These are phyloP conservation scores for Aphrocallistes beatrix DNA, from an alignment of 37 sponge, comb jelly and placozoan species.

Conservation along the genomic window DNA sequence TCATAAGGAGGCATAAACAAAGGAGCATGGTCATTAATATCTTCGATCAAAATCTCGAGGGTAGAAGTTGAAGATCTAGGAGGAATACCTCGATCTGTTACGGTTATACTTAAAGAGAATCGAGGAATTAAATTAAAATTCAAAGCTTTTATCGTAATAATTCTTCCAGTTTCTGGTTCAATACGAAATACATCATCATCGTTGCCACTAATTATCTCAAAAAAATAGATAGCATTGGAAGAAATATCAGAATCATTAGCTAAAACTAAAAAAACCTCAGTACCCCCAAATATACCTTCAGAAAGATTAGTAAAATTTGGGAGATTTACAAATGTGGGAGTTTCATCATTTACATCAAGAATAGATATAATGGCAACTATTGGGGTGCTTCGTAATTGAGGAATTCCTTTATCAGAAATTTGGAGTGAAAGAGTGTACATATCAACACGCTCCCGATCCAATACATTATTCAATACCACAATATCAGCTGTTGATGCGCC, in stretches of 20 bases:
- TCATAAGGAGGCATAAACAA: constrained; percentile 4
- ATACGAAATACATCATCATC: neutral
- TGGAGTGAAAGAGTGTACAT: neutral
- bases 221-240: neutral
- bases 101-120: neutral
- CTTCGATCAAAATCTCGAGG: neutral
- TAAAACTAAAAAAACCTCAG: neutral
- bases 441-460: neutral
- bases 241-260: neutral
- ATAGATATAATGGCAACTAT: neutral
- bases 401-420: neutral
- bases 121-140: neutral
- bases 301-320: neutral
- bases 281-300: neutral
- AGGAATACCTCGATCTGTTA: constrained; percentile 5
- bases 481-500: neutral
- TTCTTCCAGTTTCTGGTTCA: constrained; percentile 7
- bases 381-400: neutral
- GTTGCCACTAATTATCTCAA: neutral
- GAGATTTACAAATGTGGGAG: neutral
- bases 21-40: constrained; percentile 22
- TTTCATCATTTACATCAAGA: neutral
- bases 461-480: neutral
- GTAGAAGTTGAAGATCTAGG: neutral
- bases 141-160: neutral